Evolutionary conservation across 2,888 invertebrate genomes (phyloP), one percentile per base, ranked within the genome.

Genomic region (Alsophila aescularia): DNA sequence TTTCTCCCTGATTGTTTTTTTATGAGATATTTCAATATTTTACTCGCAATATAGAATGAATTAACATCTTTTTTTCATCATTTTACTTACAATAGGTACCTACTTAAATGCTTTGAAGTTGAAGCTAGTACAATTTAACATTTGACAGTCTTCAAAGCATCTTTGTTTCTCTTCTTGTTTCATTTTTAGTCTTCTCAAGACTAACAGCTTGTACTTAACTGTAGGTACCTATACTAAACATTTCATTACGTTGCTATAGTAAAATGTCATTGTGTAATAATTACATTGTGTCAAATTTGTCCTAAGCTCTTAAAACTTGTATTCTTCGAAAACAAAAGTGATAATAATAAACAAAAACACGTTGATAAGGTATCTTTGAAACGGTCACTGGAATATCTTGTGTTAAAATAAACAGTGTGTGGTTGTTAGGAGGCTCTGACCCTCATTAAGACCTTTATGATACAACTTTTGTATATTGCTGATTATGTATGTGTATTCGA

Each of bases 311-410:
- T 37, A 8, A 0, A 5, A 43, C n/a, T n/a, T n/a, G n/a, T n/a
- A 34, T 34, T 16, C 13, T 9, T 2, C 18, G 13, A 34, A 34
- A 40, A 52, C 36, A 53, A 48, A 41, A 31, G 13, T 47, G 35
- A 47, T 18, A 15, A 29, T 44, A 21, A 18, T 3, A 16, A 36
- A 29, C 16, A 53, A n/a, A 43, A 48, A 32, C 12, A 13, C 48
- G 6, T 18, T 24, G 42, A 36, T 37, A 18, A 32, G 24, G 14
- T 35, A 44, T 32, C 54, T 49, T 43, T 15, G 14, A 16, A 49
- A 44, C 18, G 52, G 49, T 52, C 58, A 66, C 42, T 67, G 53
- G 41, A 60, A 58, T 60, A 60, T 55, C 52, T 66, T 70, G 60
- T 67, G 57, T 49, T 35, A 60, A 59, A 58, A 47, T 50, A 55